phyloP scores from a whole-genome alignment of 2,888 invertebrate genomes.

The Agrochola lychnidis region DNA sequence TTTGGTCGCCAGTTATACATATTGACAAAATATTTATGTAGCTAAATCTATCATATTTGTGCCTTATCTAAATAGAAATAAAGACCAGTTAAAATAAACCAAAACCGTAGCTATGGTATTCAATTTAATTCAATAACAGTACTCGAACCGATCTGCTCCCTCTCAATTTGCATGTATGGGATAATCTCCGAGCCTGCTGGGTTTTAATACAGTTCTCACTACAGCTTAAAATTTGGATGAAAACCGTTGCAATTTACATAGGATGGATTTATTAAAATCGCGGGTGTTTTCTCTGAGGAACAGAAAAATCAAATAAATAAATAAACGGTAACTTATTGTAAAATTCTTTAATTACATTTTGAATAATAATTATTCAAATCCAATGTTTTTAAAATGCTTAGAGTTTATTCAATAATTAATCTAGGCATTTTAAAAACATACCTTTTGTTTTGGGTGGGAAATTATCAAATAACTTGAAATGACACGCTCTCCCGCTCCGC shows the following conservation, averaged over 20 bases:
- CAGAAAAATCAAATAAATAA: background rate
- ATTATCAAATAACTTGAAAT: too few species aligned
- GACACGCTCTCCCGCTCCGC: too few species aligned
- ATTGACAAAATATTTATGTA: background rate
- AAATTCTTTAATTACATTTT: too few species aligned
- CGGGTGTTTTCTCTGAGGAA: background rate
- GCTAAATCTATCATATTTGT: background rate
- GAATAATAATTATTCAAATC: too few species aligned
- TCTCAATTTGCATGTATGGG: constrained; percentile 26
- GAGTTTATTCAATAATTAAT: too few species aligned
- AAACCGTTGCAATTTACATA: constrained; percentile 12
- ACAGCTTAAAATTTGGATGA: constrained; percentile 12
- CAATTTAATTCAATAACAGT: background rate
- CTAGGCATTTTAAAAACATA: too few species aligned
- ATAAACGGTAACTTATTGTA: background rate
- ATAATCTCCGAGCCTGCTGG: constrained; percentile 14
- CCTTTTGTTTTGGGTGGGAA: too few species aligned
- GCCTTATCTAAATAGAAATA: background rate
- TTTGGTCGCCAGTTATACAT: background rate
- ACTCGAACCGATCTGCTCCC: background rate
- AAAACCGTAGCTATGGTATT: background rate
- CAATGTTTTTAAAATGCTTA: too few species aligned
- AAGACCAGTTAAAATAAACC: background rate
- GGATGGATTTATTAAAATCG: constrained; percentile 16
- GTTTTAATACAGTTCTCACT: constrained; percentile 7